phyloP scores from a whole-genome alignment of 2,888 invertebrate species.

The Orchestes rusci region DNA sequence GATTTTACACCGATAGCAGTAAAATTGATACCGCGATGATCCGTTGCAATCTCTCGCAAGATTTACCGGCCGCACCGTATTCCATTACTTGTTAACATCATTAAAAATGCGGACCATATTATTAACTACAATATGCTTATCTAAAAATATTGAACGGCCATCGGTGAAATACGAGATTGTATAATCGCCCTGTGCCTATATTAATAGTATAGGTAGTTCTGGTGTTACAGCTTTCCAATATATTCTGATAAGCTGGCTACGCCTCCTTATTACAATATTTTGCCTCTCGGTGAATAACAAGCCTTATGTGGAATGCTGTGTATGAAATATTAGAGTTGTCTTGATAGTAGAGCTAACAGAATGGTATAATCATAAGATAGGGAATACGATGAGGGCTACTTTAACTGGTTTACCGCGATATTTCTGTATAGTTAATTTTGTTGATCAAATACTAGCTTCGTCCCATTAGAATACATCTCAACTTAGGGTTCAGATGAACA shows the following conservation, averaged over 20 bases:
- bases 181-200: constrained; percentile 23
- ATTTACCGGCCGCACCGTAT: constrained; percentile 23
- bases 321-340: constrained; percentile 9
- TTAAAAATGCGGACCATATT: constrained; percentile 25
- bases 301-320: constrained; percentile 2
- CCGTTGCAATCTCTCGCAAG: constrained; percentile 26
- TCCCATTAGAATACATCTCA: too few species aligned
- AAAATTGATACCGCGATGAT: constrained; percentile 43
- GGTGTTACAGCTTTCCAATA: constrained; percentile 15
- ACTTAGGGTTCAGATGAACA: too few species aligned
- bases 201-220: constrained; percentile 21
- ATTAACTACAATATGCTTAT: constrained; percentile 25
- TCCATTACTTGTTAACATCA: constrained; percentile 27
- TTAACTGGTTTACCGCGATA: too few species aligned
- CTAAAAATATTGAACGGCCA: constrained; percentile 25
- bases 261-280: constrained; percentile 22
- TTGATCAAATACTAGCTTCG: too few species aligned
- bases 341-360: too few species aligned
- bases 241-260: constrained; percentile 17
- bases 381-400: too few species aligned
- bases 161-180: constrained; percentile 26
- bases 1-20: constrained; percentile 41
- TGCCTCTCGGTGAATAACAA: constrained; percentile 13
- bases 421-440: too few species aligned
- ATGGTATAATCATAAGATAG: too few species aligned